Conservation (phyloP, 1,140 invertebrate genomes). For the Wiebesia pumilae region DNA sequence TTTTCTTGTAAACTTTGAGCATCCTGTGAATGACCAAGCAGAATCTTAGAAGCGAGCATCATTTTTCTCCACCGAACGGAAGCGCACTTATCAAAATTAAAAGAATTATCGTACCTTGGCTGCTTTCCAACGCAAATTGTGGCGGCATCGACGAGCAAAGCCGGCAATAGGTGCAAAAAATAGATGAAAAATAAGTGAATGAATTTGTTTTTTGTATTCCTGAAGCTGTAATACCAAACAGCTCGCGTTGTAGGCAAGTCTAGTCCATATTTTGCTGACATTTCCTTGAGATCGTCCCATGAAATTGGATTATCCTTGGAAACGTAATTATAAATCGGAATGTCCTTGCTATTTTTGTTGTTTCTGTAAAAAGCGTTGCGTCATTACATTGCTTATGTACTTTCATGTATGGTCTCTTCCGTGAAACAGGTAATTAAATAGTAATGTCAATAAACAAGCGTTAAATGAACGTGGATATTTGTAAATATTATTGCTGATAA, state of each 20-base stretch:
- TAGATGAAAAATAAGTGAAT: conserved; percentile 74
- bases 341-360: conserved; percentile 59
- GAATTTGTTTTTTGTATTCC: conserved; percentile 73
- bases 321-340: conserved; percentile 74
- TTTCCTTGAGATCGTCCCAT: conserved; percentile 69
- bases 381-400: background rate
- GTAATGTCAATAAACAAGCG: no score
- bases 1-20: conserved; percentile 81
- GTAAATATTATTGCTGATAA: no score
- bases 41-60: conserved; percentile 47
- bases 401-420: background rate
- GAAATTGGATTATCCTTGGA: conserved; percentile 71
- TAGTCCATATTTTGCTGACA: conserved; percentile 69
- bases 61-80: background rate
- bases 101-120: conserved; percentile 67
- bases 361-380: conserved; percentile 49
- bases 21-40: conserved; percentile 73
- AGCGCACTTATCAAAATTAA: background rate
- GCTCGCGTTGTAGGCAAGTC: conserved; percentile 68
- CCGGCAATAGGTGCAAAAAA: conserved; percentile 80
- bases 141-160: conserved; percentile 79
- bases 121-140: conserved; percentile 78
- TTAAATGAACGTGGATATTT: no score
- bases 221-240: conserved; percentile 77
- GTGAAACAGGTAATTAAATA: no score